Evolutionary conservation across 2,888 invertebrate genomes (phyloP).

Genomic region (Hypena proboscidalis): DNA sequence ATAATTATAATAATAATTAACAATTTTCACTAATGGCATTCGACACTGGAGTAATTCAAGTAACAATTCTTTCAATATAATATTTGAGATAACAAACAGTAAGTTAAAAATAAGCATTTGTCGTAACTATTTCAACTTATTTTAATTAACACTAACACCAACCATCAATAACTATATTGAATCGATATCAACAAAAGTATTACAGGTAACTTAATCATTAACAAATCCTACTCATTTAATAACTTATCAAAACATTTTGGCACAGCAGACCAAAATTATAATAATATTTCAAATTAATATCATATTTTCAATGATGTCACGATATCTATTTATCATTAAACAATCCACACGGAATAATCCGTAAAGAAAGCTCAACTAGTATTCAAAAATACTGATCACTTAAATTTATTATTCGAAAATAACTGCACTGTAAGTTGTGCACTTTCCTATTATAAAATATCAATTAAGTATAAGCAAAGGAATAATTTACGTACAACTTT

Average conservation of each 20-base stretch:
- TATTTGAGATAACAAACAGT: slow-evolving; percentile 48
- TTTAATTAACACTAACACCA: slow-evolving; percentile 25
- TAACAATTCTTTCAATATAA: slow-evolving; percentile 39
- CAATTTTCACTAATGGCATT: slow-evolving; percentile 74
- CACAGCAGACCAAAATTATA: slow-evolving; percentile 64
- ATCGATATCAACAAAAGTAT: slow-evolving; percentile 31
- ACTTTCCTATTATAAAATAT: not conserved
- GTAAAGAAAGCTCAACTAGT: slow-evolving; percentile 6
- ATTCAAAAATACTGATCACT: slow-evolving; percentile 26
- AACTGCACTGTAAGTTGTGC: not conserved
- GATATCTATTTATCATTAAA: no score
- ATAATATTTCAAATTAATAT: slow-evolving; percentile 30
- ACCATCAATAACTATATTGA: slow-evolving; percentile 25
- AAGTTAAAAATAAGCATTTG: slow-evolving; percentile 38
- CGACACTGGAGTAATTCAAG: slow-evolving; percentile 50
- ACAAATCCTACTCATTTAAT: slow-evolving; percentile 47
- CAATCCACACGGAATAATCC: not conserved
- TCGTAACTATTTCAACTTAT: slow-evolving; percentile 26
- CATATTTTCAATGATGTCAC: slow-evolving; percentile 9
- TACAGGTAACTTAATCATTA: slow-evolving; percentile 51
- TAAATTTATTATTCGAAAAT: slow-evolving; percentile 8
- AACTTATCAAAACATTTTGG: slow-evolving; percentile 62
- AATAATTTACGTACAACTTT: no score
- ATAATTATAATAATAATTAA: slow-evolving; percentile 39
- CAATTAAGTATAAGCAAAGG: no score